These are phyloP conservation scores for Drosophila mercatorum DNA, from an alignment of 2,888 invertebrate genomes.

Conservation along the genomic window DNA sequence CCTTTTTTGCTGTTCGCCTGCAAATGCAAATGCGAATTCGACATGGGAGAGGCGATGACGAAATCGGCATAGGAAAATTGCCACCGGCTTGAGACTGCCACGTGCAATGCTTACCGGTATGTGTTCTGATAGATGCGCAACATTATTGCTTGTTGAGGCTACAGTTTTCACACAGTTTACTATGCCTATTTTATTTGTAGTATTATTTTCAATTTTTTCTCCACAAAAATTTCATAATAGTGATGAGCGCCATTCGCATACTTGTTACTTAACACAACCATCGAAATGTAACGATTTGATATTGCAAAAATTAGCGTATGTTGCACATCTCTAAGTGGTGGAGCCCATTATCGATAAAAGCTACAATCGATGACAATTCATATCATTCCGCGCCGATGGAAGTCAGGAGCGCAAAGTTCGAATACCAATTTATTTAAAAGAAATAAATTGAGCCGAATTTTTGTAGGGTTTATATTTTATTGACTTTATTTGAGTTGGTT, in stretches of 20 bases:
- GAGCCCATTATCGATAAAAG: constrained; percentile 6
- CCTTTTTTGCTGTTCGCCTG: constrained; percentile 72
- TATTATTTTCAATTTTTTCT: constrained; percentile 51
- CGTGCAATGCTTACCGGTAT: constrained; percentile 62
- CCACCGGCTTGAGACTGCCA: constrained; percentile 10
- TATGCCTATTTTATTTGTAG: constrained; percentile 28
- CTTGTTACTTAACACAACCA: constrained; percentile 47
- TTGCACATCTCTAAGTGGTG: constrained; percentile 13
- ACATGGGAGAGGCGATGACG: constrained; percentile 62
- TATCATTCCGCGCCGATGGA: neutral
- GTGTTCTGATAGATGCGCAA: constrained; percentile 72
- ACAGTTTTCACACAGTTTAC: constrained; percentile 53
- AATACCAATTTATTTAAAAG: neutral
- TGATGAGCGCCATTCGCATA: constrained; percentile 42
- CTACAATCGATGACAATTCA: constrained; percentile 16
- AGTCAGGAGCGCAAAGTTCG: constrained; percentile 7
- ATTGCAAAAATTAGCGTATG: neutral
- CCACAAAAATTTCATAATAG: constrained; percentile 57
- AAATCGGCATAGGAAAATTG: constrained; percentile 57
- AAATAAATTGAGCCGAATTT: neutral
- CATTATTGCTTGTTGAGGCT: constrained; percentile 60
- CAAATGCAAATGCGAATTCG: constrained; percentile 38
- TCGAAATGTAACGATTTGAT: constrained; percentile 20
- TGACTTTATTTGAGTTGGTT: constrained; percentile 55
- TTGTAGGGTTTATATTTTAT: constrained; percentile 45